Conservation (phyloP, 2,888 invertebrate genomes). For the Agonopterix alstromeriana region DNA sequence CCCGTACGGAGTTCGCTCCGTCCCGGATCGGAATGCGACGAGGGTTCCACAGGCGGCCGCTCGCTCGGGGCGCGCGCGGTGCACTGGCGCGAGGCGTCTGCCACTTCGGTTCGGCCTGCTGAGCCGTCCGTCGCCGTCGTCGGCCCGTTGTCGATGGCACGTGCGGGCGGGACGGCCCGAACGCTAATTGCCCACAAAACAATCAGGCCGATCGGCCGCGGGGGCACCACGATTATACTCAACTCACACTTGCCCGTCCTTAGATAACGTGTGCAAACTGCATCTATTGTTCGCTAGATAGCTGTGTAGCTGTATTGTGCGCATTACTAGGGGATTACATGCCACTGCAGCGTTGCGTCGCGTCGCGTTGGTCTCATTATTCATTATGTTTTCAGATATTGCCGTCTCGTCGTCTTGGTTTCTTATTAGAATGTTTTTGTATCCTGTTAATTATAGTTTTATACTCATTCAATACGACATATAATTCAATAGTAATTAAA, state of each 20-base stretch:
- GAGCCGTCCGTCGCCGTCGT: slow-evolving; percentile 8
- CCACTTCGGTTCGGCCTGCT: neutral
- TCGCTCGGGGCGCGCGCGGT: slow-evolving; percentile 66
- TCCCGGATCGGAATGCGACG: slow-evolving; percentile 18
- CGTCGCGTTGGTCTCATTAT: too few relatives aligned
- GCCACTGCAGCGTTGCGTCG: neutral
- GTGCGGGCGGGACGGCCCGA: slow-evolving; percentile 47
- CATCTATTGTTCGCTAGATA: neutral
- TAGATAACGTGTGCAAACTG: neutral
- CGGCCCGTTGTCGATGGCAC: slow-evolving; percentile 9
- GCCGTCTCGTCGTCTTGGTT: too few relatives aligned
- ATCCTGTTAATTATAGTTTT: too few relatives aligned
- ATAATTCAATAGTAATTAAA: too few relatives aligned
- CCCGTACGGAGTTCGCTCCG: slow-evolving; percentile 24
- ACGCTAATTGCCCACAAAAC: slow-evolving; percentile 74
- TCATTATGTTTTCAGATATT: too few relatives aligned
- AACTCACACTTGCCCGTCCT: slow-evolving; percentile 39
- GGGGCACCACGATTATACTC: slow-evolving; percentile 39
- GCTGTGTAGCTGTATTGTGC: neutral
- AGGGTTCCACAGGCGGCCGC: slow-evolving; percentile 42
- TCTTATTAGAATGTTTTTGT: too few relatives aligned
- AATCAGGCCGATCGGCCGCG: slow-evolving; percentile 54
- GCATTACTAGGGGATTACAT: slow-evolving; percentile 1
- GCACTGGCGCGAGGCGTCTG: slow-evolving; percentile 39
- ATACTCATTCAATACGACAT: too few relatives aligned